Conservation (phyloP, 2,113 vertebrate species). For the Jacana jacana region DNA sequence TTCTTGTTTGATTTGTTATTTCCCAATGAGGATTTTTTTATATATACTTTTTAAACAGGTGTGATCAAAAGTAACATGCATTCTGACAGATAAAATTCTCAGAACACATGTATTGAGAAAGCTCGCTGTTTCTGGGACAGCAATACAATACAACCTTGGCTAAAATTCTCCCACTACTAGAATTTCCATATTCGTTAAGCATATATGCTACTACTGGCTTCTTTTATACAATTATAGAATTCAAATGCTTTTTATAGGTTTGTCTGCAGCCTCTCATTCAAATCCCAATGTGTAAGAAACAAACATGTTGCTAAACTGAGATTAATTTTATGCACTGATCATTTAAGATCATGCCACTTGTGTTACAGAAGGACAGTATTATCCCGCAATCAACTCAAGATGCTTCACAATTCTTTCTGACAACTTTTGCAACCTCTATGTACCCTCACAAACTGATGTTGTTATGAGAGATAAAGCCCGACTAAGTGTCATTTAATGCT, state of each 20-base stretch:
- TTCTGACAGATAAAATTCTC: not conserved
- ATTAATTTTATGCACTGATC: constrained; percentile 14
- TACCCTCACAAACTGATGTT: not conserved
- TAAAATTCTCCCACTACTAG: not conserved
- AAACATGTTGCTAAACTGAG: constrained; percentile 27
- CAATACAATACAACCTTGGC: not conserved
- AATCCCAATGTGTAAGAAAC: constrained; percentile 10
- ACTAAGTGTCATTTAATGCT: not conserved
- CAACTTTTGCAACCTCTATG: not conserved
- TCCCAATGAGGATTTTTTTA: not conserved
- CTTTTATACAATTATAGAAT: constrained; percentile 28
- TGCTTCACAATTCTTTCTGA: not conserved
- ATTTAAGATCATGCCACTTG: constrained; percentile 27
- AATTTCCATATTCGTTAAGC: not conserved
- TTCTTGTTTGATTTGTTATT: not conserved
- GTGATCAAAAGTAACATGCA: not conserved
- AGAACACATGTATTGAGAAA: not conserved
- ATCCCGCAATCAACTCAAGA: constrained; percentile 7
- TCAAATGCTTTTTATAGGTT: constrained; percentile 50
- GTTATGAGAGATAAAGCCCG: not conserved
- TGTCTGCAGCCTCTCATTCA: constrained; percentile 30
- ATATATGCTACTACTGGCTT: constrained; percentile 3
- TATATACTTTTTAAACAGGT: not conserved
- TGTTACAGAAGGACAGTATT: constrained; percentile 32
- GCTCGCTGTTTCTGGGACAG: not conserved